Conservation (phyloP, 2,888 invertebrate genomes). For the Mactromeris polynyma region DNA sequence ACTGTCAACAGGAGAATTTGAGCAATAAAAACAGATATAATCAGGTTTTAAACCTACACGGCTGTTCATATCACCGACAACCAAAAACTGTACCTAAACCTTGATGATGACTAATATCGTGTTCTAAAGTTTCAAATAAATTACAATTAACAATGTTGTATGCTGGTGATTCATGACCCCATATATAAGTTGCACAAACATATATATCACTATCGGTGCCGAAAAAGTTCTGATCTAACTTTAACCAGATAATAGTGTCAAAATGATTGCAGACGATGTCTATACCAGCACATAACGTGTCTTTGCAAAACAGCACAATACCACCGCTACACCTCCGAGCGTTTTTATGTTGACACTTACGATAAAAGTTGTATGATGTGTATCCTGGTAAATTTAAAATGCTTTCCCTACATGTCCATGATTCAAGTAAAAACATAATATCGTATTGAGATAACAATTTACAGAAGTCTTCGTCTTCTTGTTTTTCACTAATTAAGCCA, state of each 20-base stretch:
- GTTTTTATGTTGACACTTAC: slow-evolving; percentile 21
- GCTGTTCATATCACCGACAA: slow-evolving; percentile 36
- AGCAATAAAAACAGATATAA: slow-evolving; percentile 26
- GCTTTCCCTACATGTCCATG: slow-evolving; percentile 11
- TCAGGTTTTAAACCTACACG: slow-evolving; percentile 19
- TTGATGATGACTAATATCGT: slow-evolving; percentile 20
- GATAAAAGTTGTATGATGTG: background rate
- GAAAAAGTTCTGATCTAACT: slow-evolving; percentile 7
- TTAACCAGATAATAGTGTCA: slow-evolving; percentile 45
- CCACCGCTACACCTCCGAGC: slow-evolving; percentile 26
- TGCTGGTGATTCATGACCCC: slow-evolving; percentile 32
- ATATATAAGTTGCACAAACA: slow-evolving; percentile 21
- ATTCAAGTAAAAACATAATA: slow-evolving; percentile 33
- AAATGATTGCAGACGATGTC: slow-evolving; percentile 27
- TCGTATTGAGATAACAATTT: background rate
- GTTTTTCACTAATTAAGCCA: background rate
- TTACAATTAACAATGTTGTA: slow-evolving; percentile 33
- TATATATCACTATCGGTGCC: background rate
- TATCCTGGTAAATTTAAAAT: background rate
- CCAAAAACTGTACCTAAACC: slow-evolving; percentile 14
- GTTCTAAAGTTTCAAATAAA: slow-evolving; percentile 37
- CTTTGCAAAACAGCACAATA: slow-evolving; percentile 29
- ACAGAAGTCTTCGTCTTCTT: background rate
- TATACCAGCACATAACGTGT: background rate
- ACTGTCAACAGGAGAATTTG: slow-evolving; percentile 8